Evolutionary conservation across 2,888 invertebrate genomes (phyloP).

Genomic region (Hypercompe scribonia): DNA sequence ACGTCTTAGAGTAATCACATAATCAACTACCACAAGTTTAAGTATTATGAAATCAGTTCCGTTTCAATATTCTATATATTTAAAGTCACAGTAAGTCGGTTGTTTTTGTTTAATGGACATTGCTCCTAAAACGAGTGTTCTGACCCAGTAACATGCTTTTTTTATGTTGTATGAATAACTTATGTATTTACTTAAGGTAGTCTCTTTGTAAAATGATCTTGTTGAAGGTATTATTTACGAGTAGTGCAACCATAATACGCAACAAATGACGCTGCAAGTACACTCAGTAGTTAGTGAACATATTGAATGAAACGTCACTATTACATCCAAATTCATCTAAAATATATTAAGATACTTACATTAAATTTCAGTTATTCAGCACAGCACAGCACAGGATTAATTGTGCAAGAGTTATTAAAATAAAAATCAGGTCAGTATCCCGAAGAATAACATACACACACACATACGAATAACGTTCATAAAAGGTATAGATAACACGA

Average conservation of each 20-base stretch:
- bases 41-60: not conserved
- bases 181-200: not conserved
- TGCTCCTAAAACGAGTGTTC: not conserved
- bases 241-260: not conserved
- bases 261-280: not conserved
- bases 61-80: not conserved
- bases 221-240: not conserved
- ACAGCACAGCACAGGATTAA: constrained; percentile 54
- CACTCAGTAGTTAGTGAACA: not conserved
- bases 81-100: not conserved
- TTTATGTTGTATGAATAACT: not conserved
- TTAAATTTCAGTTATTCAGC: constrained; percentile 49
- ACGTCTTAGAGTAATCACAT: not conserved
- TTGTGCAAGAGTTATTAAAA: constrained; percentile 77
- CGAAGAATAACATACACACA: constrained; percentile 51
- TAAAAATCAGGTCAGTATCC: constrained; percentile 75
- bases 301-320: not conserved
- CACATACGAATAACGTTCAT: constrained; percentile 46
- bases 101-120: not conserved
- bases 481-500: constrained; percentile 48
- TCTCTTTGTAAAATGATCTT: not conserved
- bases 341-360: constrained; percentile 54
- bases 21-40: not conserved
- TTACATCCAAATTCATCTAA: not conserved
- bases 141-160: not conserved